Conservation (phyloP, 1,140 invertebrate species). For the Panulirus ornatus region DNA sequence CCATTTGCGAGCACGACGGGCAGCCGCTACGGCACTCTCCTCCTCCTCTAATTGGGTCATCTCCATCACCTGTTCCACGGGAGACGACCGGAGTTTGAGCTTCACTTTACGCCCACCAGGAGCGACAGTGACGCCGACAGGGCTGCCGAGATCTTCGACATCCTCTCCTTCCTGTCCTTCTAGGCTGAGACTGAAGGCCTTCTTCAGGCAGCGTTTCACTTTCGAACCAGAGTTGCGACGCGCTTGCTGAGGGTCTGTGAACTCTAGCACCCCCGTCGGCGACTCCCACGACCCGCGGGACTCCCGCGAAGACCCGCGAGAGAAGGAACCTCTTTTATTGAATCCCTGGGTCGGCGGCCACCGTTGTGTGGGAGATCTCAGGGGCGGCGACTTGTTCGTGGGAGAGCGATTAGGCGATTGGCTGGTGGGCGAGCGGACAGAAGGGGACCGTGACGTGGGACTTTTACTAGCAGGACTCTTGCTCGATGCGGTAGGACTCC, state of each 20-base stretch:
- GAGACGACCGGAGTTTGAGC: slow-evolving; percentile 56
- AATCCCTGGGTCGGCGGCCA: slow-evolving; percentile 38
- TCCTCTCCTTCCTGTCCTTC: slow-evolving; percentile 55
- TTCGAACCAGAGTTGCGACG: slow-evolving; percentile 39
- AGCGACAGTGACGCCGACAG: slow-evolving; percentile 4
- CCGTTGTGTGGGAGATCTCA: slow-evolving; percentile 53
- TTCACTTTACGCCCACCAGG: slow-evolving; percentile 58
- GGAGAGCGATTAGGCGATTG: slow-evolving; percentile 59
- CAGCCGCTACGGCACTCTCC: slow-evolving; percentile 40
- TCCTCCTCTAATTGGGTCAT: slow-evolving; percentile 68
- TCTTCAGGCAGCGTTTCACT: slow-evolving; percentile 53
- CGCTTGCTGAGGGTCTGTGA: neutral
- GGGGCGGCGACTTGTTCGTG: slow-evolving; percentile 58
- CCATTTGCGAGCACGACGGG: slow-evolving; percentile 60
- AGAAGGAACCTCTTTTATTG: slow-evolving; percentile 48
- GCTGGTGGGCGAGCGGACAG: slow-evolving; percentile 55
- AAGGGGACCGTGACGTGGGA: slow-evolving; percentile 58
- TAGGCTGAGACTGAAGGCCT: slow-evolving; percentile 68
- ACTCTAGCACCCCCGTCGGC: slow-evolving; percentile 26
- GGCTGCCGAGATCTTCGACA: neutral
- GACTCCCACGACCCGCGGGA: slow-evolving; percentile 56
- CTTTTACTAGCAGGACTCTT: slow-evolving; percentile 50
- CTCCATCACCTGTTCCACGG: slow-evolving; percentile 58
- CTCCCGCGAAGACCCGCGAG: slow-evolving; percentile 31
- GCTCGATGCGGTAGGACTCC: slow-evolving; percentile 27